Evolutionary conservation across 2,113 vertebrate species (phyloP), one percentile per base, ranked within the genome.

Genomic region (Psettodes erumei): DNA sequence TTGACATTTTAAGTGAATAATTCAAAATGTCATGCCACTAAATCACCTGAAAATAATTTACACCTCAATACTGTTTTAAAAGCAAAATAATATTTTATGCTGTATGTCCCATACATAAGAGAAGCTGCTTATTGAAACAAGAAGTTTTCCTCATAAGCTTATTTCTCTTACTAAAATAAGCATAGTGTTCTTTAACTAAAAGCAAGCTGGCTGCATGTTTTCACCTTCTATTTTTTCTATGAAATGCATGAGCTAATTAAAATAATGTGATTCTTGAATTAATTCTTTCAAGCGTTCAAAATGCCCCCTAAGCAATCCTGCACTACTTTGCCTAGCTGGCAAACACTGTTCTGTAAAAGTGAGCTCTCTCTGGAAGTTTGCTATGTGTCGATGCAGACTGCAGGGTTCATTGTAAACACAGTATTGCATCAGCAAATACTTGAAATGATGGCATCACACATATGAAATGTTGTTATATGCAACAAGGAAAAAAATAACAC

Each of bases 371-470:
- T 86, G 82, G 73, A 85, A 81, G 83, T 88, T 83, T 65, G 60
- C 71, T 75, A 59, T 75, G 67, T 87, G 87, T 86, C 61, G 27
- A 87, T 85, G 61, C 25, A 25, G 78, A 78, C 88, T 78, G 55
- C 79, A 51, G 76, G 80, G 63, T 81, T 84, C 68, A 88, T 89
- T 77, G 83, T 90, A 91, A 88, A 91, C 84, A 90, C 80, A 43
- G 71, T 58, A 33, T 91, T 92, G 91, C 91, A 28, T 92, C 91
- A 91, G 85, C 79, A 81, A 72, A 75, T 18, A 30, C 85, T 84
- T 85, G 83, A 86, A 89, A 91, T 90, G 86, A 89, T 89, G 83
- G 66, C 87, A 87, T 77, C 87, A 87, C 83, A 77, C 75, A 83
- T 80, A 71, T 81, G 74, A 80, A 82, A 71, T 81, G 79, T 85